phyloP scores from a whole-genome alignment of 2,113 vertebrate species.

The Bucco capensis region DNA sequence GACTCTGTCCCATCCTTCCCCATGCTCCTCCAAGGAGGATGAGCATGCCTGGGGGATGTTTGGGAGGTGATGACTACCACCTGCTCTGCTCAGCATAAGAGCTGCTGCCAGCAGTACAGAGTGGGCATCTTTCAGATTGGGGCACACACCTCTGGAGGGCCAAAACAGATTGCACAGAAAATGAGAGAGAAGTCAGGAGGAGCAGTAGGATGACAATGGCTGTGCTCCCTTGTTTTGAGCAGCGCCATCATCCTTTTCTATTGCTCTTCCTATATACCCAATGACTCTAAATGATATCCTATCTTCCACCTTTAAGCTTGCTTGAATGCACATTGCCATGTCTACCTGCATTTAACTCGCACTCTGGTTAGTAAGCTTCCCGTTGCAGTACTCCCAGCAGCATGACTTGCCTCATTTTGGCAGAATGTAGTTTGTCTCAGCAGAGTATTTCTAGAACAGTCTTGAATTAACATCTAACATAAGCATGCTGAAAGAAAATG shows the following conservation, averaged over 20 bases:
- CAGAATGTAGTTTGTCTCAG: background rate
- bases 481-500: background rate
- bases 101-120: background rate
- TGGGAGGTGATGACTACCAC: background rate
- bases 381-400: background rate
- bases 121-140: background rate
- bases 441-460: background rate
- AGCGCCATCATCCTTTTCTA: background rate
- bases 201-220: background rate
- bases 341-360: background rate
- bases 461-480: background rate
- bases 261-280: background rate
- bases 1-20: background rate
- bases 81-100: background rate
- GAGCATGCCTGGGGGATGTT: background rate
- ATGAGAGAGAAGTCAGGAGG: fast-evolving
- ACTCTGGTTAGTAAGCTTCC: background rate
- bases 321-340: fast-evolving
- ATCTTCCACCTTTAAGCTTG: background rate
- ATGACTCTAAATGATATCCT: fast-evolving
- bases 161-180: background rate
- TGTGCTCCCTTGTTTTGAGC: background rate
- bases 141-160: fast-evolving
- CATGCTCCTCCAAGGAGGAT: fast-evolving
- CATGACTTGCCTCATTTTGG: background rate